Base-by-base conservation (phyloP, 2,888 invertebrate species). In the Autographa gamma region DNA sequence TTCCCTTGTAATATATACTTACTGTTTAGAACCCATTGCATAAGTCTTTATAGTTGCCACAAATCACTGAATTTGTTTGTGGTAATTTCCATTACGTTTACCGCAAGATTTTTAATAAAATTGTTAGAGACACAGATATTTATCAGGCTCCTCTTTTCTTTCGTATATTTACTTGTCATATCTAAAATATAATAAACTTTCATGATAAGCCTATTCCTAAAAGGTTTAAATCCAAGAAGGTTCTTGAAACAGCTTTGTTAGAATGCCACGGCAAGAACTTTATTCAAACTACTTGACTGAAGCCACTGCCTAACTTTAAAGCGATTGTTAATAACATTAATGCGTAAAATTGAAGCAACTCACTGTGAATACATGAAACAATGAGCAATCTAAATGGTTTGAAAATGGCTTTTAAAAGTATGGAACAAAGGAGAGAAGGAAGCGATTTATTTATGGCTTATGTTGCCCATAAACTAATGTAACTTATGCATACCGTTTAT, bases 371-470 rank as follows among this genome's bases (percentile, higher is more conserved):
- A 76, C 66, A 76, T 63, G 73, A 73, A 60, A 34, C 61, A 60
- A 60, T 63, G 65, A 66, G 65, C 63, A 65, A 68, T 73, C 58
- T 73, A 69, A 73, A 78, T 74, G 74, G 70, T 31, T 65, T 62
- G 41, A 70, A 63, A 63, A 65, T 70, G 60, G 70, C 60, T 58
- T 65, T 73, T 73, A 48, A 11, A 59, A 16, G 13, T 14, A 13
- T 13, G 62, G 19, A 18, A 7, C 60, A 78, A 66, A 61, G 0
- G 2, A 14, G 11, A 78, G 76, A 66, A 61, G 6, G 4, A 8
- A 62, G 66, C 79, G 76, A 34, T 74, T 63, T 6, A 41, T 48
- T 60, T 60, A 25, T 64, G 16, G 62, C 19, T 48, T n/a, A 11
- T 61, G 7, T n/a, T 11, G 6, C 9, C 32, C 25, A 64, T 43